phyloP scores from a whole-genome alignment of 2,113 vertebrate species.

The Erythrocercus mccallii region DNA sequence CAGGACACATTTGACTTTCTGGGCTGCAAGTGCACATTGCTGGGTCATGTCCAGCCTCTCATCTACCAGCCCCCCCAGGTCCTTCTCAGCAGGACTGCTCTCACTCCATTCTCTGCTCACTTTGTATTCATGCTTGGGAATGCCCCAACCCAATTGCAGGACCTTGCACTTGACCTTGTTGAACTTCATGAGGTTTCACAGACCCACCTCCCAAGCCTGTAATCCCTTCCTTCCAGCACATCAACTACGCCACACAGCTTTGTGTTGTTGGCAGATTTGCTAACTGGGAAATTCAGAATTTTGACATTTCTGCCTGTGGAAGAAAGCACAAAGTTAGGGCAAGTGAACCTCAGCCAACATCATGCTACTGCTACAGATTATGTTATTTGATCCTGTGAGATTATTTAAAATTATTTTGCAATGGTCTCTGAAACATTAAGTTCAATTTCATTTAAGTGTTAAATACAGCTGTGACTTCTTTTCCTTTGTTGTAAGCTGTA shows the following conservation, averaged over 20 bases:
- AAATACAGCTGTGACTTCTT: background rate
- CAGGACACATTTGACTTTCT: background rate
- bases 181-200: background rate
- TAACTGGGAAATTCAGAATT: background rate
- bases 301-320: background rate
- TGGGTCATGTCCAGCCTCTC: background rate
- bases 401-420: conserved; percentile 2
- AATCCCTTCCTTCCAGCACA: background rate
- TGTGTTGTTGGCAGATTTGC: background rate
- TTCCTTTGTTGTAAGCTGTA: background rate
- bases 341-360: background rate
- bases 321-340: background rate
- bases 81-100: background rate
- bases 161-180: background rate
- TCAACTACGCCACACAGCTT: background rate
- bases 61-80: background rate
- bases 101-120: background rate
- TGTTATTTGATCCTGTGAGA: background rate
- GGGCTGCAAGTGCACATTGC: accelerated
- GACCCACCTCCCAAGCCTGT: background rate
- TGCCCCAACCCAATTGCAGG: background rate
- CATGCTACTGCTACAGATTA: background rate
- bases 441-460: background rate
- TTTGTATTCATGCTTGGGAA: background rate
- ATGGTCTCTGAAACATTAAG: background rate